Evolutionary conservation across 2,113 vertebrate genomes (phyloP).

Genomic region (Callocephalon fimbriatum): DNA sequence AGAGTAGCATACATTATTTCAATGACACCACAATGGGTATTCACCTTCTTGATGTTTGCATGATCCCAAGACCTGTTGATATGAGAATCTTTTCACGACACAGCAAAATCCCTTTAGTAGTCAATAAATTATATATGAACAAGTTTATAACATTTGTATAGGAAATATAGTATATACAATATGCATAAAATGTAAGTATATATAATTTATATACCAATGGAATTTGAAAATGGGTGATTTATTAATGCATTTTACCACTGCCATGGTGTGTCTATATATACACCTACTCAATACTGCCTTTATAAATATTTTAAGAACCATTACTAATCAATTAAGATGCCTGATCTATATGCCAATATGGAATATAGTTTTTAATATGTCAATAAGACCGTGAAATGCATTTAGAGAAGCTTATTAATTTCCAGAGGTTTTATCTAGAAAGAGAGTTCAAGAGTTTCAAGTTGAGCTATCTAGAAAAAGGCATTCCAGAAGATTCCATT

Average conservation of each 20-base stretch:
- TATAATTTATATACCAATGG: neutral
- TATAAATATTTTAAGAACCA: slow-evolving; percentile 62
- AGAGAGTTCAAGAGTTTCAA: slow-evolving; percentile 39
- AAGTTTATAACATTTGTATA: neutral
- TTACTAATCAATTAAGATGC: slow-evolving; percentile 53
- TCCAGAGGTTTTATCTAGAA: neutral
- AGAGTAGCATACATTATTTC: neutral
- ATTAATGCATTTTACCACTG: slow-evolving; percentile 38
- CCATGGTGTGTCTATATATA: slow-evolving; percentile 5
- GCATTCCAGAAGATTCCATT: neutral
- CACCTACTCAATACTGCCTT: slow-evolving; percentile 31
- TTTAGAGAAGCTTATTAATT: slow-evolving; percentile 58
- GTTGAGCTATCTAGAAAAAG: slow-evolving; percentile 28
- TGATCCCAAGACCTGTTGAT: no score
- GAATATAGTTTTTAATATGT: no score
- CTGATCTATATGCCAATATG: no score
- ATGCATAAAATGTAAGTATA: neutral
- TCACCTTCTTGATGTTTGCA: neutral
- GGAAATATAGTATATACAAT: neutral
- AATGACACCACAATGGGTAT: neutral
- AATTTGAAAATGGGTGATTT: slow-evolving; percentile 19
- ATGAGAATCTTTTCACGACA: neutral
- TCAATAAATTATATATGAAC: neutral
- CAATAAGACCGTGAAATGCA: neutral
- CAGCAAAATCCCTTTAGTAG: neutral